Evolutionary conservation across 2,888 invertebrate genomes (phyloP).

Genomic region (Eupeodes luniger): DNA sequence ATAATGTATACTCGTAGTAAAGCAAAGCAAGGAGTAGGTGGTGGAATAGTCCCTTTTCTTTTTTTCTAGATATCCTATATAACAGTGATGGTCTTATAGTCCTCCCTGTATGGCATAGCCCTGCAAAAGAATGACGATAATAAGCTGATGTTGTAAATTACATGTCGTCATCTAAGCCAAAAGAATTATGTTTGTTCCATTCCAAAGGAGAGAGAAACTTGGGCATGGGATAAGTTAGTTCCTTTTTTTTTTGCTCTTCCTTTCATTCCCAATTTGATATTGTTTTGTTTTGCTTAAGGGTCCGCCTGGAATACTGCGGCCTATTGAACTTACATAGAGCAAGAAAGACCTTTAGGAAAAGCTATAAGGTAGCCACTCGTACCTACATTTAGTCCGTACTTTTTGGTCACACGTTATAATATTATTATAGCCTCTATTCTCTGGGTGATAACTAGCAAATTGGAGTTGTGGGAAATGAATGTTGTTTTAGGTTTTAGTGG

Average conservation of each 20-base stretch:
- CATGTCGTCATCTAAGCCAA: slow-evolving; percentile 69
- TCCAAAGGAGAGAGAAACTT: neutral
- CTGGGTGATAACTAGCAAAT: slow-evolving; percentile 61
- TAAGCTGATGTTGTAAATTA: slow-evolving; percentile 75
- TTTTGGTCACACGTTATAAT: slow-evolving; percentile 14
- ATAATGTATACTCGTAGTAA: too few relatives aligned
- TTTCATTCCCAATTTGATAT: slow-evolving; percentile 47
- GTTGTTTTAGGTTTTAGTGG: slow-evolving; percentile 14
- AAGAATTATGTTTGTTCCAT: slow-evolving; percentile 59
- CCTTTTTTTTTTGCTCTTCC: neutral
- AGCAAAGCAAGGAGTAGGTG: neutral
- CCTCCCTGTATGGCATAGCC: neutral
- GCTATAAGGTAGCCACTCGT: neutral
- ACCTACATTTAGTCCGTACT: neutral
- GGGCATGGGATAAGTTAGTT: slow-evolving; percentile 55
- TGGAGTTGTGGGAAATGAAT: slow-evolving; percentile 65
- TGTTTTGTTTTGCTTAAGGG: slow-evolving; percentile 39
- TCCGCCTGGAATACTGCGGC: neutral
- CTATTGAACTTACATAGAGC: neutral
- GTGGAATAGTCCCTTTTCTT: neutral
- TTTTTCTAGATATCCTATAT: neutral
- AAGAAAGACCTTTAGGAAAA: neutral
- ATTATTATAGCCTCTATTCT: neutral
- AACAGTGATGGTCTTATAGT: neutral
- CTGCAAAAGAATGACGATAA: slow-evolving; percentile 55